Evolutionary conservation across 2,888 invertebrate genomes (phyloP).

Genomic region (Allophyes oxyacanthae): DNA sequence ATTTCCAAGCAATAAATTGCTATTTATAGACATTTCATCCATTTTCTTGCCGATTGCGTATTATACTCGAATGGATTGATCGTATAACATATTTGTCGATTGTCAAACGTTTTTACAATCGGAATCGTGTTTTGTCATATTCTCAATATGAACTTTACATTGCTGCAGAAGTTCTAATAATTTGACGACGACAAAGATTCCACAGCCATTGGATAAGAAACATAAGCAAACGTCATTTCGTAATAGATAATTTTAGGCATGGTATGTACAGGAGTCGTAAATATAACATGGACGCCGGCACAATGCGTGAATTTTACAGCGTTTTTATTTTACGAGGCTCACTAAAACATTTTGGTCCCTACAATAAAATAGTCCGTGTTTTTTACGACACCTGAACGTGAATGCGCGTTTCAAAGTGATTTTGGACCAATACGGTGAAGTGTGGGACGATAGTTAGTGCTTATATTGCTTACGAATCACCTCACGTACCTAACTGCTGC

Average conservation of each 20-base stretch:
- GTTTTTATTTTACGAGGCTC: conserved; percentile 83
- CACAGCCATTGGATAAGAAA: conserved; percentile 39
- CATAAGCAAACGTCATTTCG: conserved; percentile 53
- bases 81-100: conserved; percentile 54
- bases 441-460: conserved; percentile 60
- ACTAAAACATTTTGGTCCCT: conserved; percentile 82
- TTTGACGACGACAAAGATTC: conserved; percentile 2
- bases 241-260: conserved; percentile 67
- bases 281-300: conserved; percentile 72
- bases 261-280: conserved; percentile 66
- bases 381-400: conserved; percentile 80
- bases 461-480: conserved; percentile 53
- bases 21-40: conserved; percentile 55
- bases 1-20: conserved; percentile 59
- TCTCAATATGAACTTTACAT: conserved; percentile 2
- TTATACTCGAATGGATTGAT: conserved; percentile 48
- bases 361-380: conserved; percentile 80
- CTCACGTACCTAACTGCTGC: conserved; percentile 48
- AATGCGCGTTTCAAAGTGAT: conserved; percentile 78
- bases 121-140: conserved; percentile 5
- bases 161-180: conserved; percentile 1
- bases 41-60: conserved; percentile 41
- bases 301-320: conserved; percentile 84
- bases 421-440: conserved; percentile 63
- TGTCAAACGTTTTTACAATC: conserved; percentile 34